Conservation (phyloP, 2,888 invertebrate species). For the Polyommatus iphigenia region DNA sequence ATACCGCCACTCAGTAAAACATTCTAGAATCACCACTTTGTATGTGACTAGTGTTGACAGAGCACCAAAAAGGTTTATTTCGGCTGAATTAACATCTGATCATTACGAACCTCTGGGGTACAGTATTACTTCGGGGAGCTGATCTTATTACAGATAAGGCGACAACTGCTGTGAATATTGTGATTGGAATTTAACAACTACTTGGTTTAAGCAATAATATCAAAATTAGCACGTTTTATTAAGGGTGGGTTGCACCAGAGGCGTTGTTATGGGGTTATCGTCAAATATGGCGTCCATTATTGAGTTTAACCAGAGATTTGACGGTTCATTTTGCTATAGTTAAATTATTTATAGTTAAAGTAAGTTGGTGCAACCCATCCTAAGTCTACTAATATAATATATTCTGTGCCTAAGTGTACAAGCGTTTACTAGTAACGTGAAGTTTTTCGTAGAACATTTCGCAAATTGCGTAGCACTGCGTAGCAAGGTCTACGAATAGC, state of each 20-base stretch:
- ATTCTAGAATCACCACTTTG: neutral
- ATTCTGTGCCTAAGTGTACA: too few relatives aligned
- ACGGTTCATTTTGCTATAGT: too few relatives aligned
- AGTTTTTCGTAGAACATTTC: too few relatives aligned
- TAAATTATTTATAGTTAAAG: too few relatives aligned
- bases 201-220: neutral
- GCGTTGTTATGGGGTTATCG: too few relatives aligned
- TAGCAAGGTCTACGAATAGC: neutral
- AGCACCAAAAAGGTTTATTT: conserved; percentile 20
- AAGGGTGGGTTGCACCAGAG: neutral
- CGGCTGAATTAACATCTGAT: conserved; percentile 34
- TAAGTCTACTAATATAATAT: too few relatives aligned
- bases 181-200: conserved; percentile 43
- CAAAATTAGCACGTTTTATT: neutral
- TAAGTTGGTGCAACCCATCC: too few relatives aligned
- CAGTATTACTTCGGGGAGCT: conserved; percentile 76
- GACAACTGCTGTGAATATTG: conserved; percentile 65
- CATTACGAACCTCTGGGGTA: conserved; percentile 44
- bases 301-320: too few relatives aligned
- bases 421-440: too few relatives aligned
- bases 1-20: neutral
- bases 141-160: conserved; percentile 78
- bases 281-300: too few relatives aligned
- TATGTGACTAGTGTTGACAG: neutral
- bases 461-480: neutral